Conservation (phyloP, 2,113 vertebrate genomes). For the Erythrocebus patas region DNA sequence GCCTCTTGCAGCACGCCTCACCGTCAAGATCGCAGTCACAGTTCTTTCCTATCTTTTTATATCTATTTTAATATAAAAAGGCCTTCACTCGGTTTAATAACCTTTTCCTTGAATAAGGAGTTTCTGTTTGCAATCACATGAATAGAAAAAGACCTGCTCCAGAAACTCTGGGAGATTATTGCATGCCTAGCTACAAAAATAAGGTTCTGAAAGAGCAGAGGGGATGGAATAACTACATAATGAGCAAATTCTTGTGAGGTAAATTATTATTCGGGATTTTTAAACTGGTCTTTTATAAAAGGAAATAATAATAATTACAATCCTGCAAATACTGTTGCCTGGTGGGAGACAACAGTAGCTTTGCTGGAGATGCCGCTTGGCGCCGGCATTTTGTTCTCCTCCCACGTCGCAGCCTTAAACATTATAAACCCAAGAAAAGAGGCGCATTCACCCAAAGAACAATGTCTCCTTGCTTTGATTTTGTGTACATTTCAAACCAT, state of each 20-base stretch:
- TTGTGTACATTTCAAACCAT: accelerated
- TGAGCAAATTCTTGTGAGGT: conserved; percentile 77
- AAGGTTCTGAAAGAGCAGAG: conserved; percentile 68
- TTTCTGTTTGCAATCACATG: conserved; percentile 79
- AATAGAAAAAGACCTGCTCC: conserved; percentile 75
- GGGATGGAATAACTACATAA: conserved; percentile 72
- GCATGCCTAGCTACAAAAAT: conserved; percentile 73
- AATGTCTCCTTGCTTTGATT: not conserved
- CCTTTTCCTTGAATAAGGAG: conserved; percentile 78
- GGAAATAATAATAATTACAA: conserved; percentile 65
- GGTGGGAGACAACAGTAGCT: conserved; percentile 10
- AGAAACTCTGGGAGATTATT: conserved; percentile 79
- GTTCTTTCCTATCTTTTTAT: conserved; percentile 64
- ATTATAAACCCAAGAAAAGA: not conserved
- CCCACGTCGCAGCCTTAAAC: not conserved
- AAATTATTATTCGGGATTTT: conserved; percentile 79
- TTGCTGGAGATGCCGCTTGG: not conserved
- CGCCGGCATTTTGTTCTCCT: not conserved
- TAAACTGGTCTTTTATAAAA: conserved; percentile 68
- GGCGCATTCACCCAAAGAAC: accelerated
- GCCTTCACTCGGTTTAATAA: conserved; percentile 77
- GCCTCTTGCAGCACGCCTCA: conserved; percentile 34
- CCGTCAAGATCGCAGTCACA: conserved; percentile 55
- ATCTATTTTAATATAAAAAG: conserved; percentile 65
- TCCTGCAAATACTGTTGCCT: conserved; percentile 33